phyloP scores from a whole-genome alignment of 2,888 invertebrate genomes.

The Rhingia campestris region DNA sequence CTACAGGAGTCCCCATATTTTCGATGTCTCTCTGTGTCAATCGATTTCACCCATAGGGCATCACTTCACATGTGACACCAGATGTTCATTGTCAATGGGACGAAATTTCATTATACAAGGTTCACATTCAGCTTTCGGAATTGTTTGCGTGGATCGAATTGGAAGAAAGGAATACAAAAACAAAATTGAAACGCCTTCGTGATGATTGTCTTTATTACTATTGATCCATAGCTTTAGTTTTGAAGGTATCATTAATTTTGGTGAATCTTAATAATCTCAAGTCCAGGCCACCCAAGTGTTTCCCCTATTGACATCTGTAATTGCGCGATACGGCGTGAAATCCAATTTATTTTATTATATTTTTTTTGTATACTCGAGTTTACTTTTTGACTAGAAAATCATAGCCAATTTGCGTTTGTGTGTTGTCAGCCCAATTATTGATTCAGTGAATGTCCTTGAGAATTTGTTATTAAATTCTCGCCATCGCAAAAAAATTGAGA shows the following conservation, averaged over 20 bases:
- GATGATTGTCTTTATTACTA: slow-evolving; percentile 16
- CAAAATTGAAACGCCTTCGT: slow-evolving; percentile 3
- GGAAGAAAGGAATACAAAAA: slow-evolving; percentile 5
- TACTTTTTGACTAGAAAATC: slow-evolving; percentile 8
- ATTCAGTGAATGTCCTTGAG: slow-evolving; percentile 41
- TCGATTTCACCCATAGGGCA: slow-evolving; percentile 20
- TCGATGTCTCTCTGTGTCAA: neutral
- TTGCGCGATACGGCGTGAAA: slow-evolving; percentile 24
- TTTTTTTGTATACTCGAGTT: neutral
- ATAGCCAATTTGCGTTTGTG: slow-evolving; percentile 53
- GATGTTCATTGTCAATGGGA: slow-evolving; percentile 35
- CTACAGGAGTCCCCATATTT: slow-evolving; percentile 1
- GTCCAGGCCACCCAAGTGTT: slow-evolving; percentile 1
- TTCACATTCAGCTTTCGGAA: slow-evolving; percentile 21
- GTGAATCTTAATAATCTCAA: slow-evolving; percentile 32
- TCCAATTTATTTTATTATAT: slow-evolving; percentile 46
- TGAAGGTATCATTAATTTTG: slow-evolving; percentile 23
- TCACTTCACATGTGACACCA: neutral
- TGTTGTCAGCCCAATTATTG: slow-evolving; percentile 42
- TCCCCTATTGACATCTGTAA: slow-evolving; percentile 7
- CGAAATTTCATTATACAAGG: slow-evolving; percentile 29
- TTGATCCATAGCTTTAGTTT: slow-evolving; percentile 21
- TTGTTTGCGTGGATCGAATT: neutral
- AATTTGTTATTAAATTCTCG: slow-evolving; percentile 52
- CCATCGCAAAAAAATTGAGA: slow-evolving; percentile 10